Evolutionary conservation across 2,797 vertebrate species (phyloP), one percentile per base, ranked within the genome.

Genomic region (Lacerta viridis): DNA sequence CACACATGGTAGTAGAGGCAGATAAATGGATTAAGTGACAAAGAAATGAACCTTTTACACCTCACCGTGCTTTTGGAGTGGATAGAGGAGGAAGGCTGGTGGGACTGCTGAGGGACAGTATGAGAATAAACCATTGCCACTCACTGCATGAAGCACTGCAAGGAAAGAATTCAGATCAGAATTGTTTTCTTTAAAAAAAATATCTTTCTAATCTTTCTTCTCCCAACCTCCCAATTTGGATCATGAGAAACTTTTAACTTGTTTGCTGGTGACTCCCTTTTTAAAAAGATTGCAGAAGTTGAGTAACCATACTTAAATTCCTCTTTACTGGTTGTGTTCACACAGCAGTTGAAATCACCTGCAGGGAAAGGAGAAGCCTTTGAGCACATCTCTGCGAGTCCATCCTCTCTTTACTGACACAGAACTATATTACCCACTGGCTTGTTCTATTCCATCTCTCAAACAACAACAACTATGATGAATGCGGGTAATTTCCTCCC

Each of bases 21-120:
- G 90, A 87, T 90, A 81, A 85, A 90, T 92, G 90, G 83, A 92
- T 80, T 85, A 93, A 91, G 64, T 9, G 33, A n/a, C 88, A 80
- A 85, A 79, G 36, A 55, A 68, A 87, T 89, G 41, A 82, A n/a
- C 82, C 25, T 80, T 61, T 93, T 20, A 93, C 3, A 76, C 36
- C 83, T 66, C 8, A 33, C 2, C 86, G 61, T 64, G 29, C 89
- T 86, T 93, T 55, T 82, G 50, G 90, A 25, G 66, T 36, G 13
- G 27, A 61, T 36, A 76, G 25, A 25, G 33, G 3, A 87, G 74
- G 46, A 92, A 91, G 86, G 84, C n/a, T 80, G 69, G 55, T 76
- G 68, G 75, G 27, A 27, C 43, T 91, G 41, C 7, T 36, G 75
- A 0, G 80, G 74, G 33, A 29, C 13, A 72, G 20, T 76, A 27